These are phyloP conservation scores for Drosophila littoralis DNA, from an alignment of 1,140 invertebrate genomes.

Conservation along the genomic window DNA sequence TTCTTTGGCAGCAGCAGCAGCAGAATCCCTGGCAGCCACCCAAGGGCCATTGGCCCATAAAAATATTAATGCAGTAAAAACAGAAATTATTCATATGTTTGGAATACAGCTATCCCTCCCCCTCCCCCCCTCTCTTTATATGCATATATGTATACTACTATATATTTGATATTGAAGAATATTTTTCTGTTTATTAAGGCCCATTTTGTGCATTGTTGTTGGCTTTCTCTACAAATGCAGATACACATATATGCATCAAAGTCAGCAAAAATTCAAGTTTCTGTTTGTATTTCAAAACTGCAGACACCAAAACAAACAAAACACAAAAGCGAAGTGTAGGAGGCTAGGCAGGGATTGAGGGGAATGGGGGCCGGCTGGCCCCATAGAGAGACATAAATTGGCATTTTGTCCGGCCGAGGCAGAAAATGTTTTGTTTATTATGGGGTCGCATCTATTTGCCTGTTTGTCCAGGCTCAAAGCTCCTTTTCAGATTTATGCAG, in stretches of 20 bases:
- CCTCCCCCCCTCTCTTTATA: neutral
- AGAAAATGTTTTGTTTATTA: constrained; percentile 42
- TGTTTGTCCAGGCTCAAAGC: constrained; percentile 36
- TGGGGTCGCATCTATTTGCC: constrained; percentile 34
- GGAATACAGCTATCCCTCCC: neutral
- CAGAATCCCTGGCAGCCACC: constrained; percentile 1
- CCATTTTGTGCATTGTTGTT: constrained; percentile 48
- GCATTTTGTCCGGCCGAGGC: constrained; percentile 36
- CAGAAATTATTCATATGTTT: constrained; percentile 44
- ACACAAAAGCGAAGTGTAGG: constrained; percentile 11
- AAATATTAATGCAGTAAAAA: constrained; percentile 55
- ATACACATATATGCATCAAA: constrained; percentile 50
- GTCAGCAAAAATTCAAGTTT: constrained; percentile 71
- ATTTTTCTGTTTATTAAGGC: constrained; percentile 36
- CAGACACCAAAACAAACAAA: constrained; percentile 41
- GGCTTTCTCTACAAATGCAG: constrained; percentile 23
- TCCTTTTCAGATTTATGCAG: constrained; percentile 7
- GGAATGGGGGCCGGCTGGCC: neutral
- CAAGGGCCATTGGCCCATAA: constrained; percentile 36
- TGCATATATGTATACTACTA: constrained; percentile 19
- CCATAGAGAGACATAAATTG: constrained; percentile 34
- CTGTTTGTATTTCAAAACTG: constrained; percentile 76
- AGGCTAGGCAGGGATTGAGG: neutral
- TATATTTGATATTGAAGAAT: constrained; percentile 71
- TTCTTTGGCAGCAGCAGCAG: constrained; percentile 21